phyloP scores from a whole-genome alignment of 2,888 invertebrate genomes.

The Pedicia rivosa region DNA sequence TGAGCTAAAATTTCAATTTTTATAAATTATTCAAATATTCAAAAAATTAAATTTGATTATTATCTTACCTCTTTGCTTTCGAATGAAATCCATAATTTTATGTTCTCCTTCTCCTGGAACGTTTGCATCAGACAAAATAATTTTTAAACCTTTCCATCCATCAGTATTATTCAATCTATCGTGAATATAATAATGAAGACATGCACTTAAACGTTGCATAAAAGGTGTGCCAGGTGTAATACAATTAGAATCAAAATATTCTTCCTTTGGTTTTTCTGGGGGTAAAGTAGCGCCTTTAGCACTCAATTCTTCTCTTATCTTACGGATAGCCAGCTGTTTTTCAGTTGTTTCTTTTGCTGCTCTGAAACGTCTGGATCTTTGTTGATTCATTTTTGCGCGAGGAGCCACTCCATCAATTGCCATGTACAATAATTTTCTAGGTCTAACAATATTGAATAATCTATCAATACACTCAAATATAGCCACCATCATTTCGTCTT shows the following conservation, averaged over 20 bases:
- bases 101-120: slow-evolving; percentile 98
- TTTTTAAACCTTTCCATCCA: slow-evolving; percentile 87
- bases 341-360: slow-evolving; percentile 90
- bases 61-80: slow-evolving; percentile 62
- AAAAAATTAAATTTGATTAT: too few species aligned
- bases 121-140: slow-evolving; percentile 97
- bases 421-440: slow-evolving; percentile 91
- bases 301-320: slow-evolving; percentile 57
- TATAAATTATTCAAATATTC: too few species aligned
- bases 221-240: slow-evolving; percentile 99
- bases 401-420: slow-evolving; percentile 99
- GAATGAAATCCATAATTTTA: slow-evolving; percentile 98
- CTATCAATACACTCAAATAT: slow-evolving; percentile 98
- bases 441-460: slow-evolving; percentile 81
- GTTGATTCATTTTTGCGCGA: slow-evolving; percentile 99
- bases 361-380: slow-evolving; percentile 88
- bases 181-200: slow-evolving; percentile 41
- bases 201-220: slow-evolving; percentile 76
- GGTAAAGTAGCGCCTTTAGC: slow-evolving; percentile 61
- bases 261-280: slow-evolving; percentile 75
- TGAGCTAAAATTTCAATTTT: slow-evolving; percentile 53
- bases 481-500: slow-evolving; percentile 99
- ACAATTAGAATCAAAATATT: slow-evolving; percentile 97
- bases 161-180: slow-evolving; percentile 69
- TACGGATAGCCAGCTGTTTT: slow-evolving; percentile 70